Evolutionary conservation across 2,888 invertebrate genomes (phyloP).

Genomic region (Harpalus rubripes): DNA sequence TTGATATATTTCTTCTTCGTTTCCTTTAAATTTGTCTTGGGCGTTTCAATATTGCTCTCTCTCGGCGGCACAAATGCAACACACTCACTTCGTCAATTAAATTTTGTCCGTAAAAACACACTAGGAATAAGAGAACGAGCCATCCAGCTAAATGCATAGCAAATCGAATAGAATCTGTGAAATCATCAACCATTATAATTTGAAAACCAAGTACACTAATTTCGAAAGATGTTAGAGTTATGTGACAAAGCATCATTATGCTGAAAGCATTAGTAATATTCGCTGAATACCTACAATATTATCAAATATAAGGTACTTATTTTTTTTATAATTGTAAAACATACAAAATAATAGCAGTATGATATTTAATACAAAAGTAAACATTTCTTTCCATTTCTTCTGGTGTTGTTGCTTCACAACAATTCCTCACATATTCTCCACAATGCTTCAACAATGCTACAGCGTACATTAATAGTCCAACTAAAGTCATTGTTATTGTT

Average conservation of each 20-base stretch:
- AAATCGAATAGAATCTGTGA: conserved; percentile 70
- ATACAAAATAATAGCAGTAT: conserved; percentile 59
- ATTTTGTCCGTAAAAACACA: conserved; percentile 71
- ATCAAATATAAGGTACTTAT: not conserved
- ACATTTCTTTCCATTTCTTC: conserved; percentile 44
- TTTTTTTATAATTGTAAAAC: not conserved
- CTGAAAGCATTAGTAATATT: conserved; percentile 70
- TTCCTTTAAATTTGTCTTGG: too few species aligned
- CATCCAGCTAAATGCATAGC: conserved; percentile 71
- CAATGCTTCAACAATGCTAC: conserved; percentile 52
- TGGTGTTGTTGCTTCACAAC: conserved; percentile 2
- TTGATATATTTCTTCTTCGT: too few species aligned
- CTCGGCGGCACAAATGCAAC: too few species aligned
- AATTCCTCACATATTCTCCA: conserved; percentile 39
- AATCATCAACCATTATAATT: conserved; percentile 69
- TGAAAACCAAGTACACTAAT: conserved; percentile 71
- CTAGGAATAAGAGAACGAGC: conserved; percentile 70
- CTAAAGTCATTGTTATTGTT: conserved; percentile 49
- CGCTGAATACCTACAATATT: conserved; percentile 69
- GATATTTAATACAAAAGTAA: conserved; percentile 51
- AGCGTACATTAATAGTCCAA: conserved; percentile 58
- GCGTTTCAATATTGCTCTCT: too few species aligned
- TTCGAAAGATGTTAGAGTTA: conserved; percentile 71
- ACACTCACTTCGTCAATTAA: conserved; percentile 71
- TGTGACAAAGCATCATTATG: conserved; percentile 70